These are phyloP conservation scores for Lasioglossum villosulum DNA, from an alignment of 2,888 invertebrate species.

Conservation along the genomic window DNA sequence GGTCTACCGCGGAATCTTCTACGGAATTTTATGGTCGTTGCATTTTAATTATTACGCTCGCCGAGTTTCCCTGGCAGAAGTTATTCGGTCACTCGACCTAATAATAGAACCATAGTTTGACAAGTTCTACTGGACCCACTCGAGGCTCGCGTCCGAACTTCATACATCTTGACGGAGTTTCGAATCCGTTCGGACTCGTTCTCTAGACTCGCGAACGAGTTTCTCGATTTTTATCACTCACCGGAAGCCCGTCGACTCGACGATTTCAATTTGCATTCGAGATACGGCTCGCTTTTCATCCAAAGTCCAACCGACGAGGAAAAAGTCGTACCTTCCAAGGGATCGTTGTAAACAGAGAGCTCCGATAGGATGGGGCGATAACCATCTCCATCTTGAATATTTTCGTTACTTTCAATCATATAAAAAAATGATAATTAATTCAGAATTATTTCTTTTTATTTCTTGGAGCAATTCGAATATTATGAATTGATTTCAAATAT, in stretches of 20 bases:
- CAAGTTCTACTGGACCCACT: neutral
- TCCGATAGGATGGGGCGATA: no score
- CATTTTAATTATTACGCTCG: neutral
- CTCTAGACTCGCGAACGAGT: neutral
- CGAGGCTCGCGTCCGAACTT: neutral
- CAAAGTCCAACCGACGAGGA: neutral
- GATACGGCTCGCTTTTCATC: neutral
- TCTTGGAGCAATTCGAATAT: no score
- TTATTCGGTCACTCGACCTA: neutral
- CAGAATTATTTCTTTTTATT: no score
- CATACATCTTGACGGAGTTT: neutral
- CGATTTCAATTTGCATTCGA: neutral
- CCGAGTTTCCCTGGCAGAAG: neutral
- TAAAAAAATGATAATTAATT: no score
- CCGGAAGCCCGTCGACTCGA: neutral
- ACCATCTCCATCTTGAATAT: no score
- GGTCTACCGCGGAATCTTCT: neutral
- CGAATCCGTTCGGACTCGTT: neutral
- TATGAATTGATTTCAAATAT: no score
- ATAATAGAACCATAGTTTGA: neutral
- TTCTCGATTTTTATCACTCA: neutral
- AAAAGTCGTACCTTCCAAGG: no score
- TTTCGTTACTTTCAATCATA: no score
- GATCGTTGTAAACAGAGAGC: no score
- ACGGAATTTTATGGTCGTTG: neutral